A percentile compares a stretch with the other conserved stretches of the same genome.
Evolutionary conservation across 2,888 invertebrate genomes (phyloP).

Genomic region (Agrotis exclamationis): DNA sequence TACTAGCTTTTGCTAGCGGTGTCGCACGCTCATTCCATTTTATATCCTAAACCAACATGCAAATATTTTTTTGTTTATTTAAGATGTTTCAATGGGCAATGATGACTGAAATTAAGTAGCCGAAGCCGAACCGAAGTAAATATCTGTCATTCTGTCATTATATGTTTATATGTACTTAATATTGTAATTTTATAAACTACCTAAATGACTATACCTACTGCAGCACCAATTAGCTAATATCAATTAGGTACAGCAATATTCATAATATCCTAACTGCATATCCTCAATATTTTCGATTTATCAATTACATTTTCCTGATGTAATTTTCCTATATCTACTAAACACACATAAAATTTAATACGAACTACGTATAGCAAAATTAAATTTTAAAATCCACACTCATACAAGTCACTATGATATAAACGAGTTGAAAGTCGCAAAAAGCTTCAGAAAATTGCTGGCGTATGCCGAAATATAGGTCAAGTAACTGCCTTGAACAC

Average conservation of each 20-base stretch:
- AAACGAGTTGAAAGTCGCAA: conserved; percentile 43
- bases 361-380: conserved; percentile 1
- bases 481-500: conserved; percentile 75
- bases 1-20: no score
- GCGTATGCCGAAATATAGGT: conserved; percentile 74
- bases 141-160: not conserved
- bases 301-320: not conserved
- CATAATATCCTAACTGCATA: not conserved
- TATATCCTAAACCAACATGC: no score
- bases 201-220: no score
- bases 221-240: not conserved
- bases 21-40: no score
- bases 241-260: not conserved
- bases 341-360: not conserved
- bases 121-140: not conserved
- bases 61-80: not conserved
- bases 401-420: conserved; percentile 35
- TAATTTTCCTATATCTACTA: not conserved
- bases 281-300: conserved; percentile 15
- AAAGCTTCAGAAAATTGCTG: conserved; percentile 53
- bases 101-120: no score
- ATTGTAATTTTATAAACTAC: no score
- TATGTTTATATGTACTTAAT: no score
- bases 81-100: not conserved
- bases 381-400: conserved; percentile 24